Evolutionary conservation across 2,113 vertebrate genomes (phyloP), one percentile per base, ranked within the genome.

Genomic region (Pluvialis apricaria): DNA sequence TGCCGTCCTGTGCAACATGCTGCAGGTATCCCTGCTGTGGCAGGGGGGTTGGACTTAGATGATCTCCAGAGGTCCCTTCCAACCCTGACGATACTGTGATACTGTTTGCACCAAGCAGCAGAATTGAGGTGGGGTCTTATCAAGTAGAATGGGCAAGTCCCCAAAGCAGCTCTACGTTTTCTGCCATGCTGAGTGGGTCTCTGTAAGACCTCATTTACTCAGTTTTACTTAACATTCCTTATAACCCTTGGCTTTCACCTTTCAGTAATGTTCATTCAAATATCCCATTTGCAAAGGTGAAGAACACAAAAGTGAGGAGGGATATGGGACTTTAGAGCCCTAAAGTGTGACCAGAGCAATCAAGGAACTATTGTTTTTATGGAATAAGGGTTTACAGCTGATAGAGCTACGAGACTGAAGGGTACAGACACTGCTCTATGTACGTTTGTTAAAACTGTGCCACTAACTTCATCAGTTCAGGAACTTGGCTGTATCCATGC

Each of bases 161-260:
- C 44, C 1, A 1, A 22, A 78, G 40, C 44, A 90, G 55, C 14
- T 78, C 22, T 87, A 13, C 0, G 0, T 62, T 78, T 62, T 68
- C 28, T 40, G 25, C 54, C 32, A 21, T 77, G 22, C 29, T 92
- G 21, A 28, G 31, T 13, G 34, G 4, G 17, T 62, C 12, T 62
- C 77, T 64, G 13, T 22, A 68, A 45, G 25, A 69, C 40, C 62
- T 20, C 22, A 18, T 64, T 77, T 69, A 45, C 28, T 73, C 34
- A 7, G 29, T 60, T 52, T 73, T 62, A 42, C 26, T 76, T 52
- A 42, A 45, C 5, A 10, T 47, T 90, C n/a, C 14, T 60, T 47
- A 44, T 72, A 81, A 69, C 2, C 18, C 38, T n/a, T 44, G 51
- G 45, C 25, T 79, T 78, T 61, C 58, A 75, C 29, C 45, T 82